Evolutionary conservation across 2,888 invertebrate species (phyloP), one percentile per base, ranked within the genome.

Genomic region (Apamea epomidion): DNA sequence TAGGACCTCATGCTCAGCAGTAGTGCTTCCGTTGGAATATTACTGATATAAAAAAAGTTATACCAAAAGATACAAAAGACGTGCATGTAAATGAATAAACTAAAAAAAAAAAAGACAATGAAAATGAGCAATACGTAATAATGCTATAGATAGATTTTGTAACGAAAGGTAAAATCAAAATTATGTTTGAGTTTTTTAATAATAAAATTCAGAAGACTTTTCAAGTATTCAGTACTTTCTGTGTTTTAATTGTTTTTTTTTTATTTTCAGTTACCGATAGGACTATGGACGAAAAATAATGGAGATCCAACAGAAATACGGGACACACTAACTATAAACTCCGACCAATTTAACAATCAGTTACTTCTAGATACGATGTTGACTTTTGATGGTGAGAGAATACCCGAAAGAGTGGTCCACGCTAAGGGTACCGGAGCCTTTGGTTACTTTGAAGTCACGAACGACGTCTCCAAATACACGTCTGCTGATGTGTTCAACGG

Each of bases 391-490:
- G 99, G 83, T 2, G 92, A 93, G 99, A 97, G 99, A 79, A 99
- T 99, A 90, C 99, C 99, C 0, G 99, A 99, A 92, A 97, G 99
- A 88, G 98, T 99, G 0, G 99, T 99, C 0, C 99, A 99, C 93
- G 99, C 99, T 0, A 99, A 99, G 95, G 99, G 99, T 83, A 98
- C 98, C 62, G 99, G 98, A 54, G 98, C 98, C 1, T 98, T 98
- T 92, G 98, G 98, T 2, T 98, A 98, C 91, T 98, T 99, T 90
- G 98, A 98, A 94, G 98, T 98, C 0, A 98, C 98, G 0, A 97
- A 98, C 89, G 98, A 99, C 91, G 98, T 99, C 76, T 95, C 96
- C 1, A 94, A 97, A 87, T 98, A 98, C 87, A 95, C 95, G n/a
- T 98, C 97, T 89, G 98, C 98, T 0, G 97, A 97, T 79, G 91